A percentile compares a stretch with the other conserved stretches of the same genome.
Evolutionary conservation across 1,140 invertebrate genomes (phyloP).

Genomic region (Antheraea pernyi): DNA sequence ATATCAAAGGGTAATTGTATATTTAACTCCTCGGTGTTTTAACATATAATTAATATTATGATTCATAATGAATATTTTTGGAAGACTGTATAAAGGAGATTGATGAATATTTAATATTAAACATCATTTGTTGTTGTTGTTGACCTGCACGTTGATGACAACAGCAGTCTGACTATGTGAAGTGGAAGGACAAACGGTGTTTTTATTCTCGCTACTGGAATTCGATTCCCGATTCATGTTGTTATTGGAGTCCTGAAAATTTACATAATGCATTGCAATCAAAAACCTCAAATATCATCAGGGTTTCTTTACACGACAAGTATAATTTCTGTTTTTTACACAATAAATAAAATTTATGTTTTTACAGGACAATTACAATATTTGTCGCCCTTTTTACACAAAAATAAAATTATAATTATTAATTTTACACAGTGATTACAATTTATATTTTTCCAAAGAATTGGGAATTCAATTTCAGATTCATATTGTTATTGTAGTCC

Average conservation of each 20-base stretch:
- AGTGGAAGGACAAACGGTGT: constrained; percentile 6
- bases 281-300: too few species aligned
- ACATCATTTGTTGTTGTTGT: constrained; percentile 26
- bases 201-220: constrained; percentile 17
- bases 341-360: too few species aligned
- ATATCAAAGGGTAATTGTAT: too few species aligned
- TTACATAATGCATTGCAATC: constrained; percentile 6
- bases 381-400: too few species aligned
- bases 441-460: too few species aligned
- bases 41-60: not conserved
- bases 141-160: constrained; percentile 48
- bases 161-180: constrained; percentile 17
- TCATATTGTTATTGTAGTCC: constrained; percentile 48
- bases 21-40: not conserved
- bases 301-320: too few species aligned
- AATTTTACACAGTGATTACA: too few species aligned
- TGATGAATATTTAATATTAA: not conserved
- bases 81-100: not conserved
- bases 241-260: constrained; percentile 43
- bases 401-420: too few species aligned
- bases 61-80: not conserved
- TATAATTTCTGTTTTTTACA: too few species aligned
- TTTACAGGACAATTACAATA: too few species aligned
- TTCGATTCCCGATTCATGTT: constrained; percentile 34
- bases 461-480: constrained; percentile 21